Evolutionary conservation across 1,140 invertebrate genomes (phyloP).

Genomic region (Drosophila nebulosa): DNA sequence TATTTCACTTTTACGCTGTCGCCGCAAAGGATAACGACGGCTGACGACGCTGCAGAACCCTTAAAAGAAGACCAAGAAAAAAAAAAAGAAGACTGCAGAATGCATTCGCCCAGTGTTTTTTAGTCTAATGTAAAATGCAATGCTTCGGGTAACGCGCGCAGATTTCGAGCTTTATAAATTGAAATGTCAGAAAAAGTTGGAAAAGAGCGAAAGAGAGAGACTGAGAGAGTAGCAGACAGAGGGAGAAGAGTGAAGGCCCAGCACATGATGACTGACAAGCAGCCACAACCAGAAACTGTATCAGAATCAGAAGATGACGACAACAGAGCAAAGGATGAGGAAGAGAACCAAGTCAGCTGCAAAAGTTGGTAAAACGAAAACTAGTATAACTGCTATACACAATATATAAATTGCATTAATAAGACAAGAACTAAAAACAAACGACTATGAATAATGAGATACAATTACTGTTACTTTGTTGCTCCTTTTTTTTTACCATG

Average conservation of each 20-base stretch:
- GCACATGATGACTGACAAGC: constrained; percentile 42
- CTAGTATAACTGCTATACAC: constrained; percentile 13
- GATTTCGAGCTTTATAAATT: constrained; percentile 79
- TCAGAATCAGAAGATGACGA: not conserved
- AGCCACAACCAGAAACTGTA: constrained; percentile 40
- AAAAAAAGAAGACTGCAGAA: not conserved
- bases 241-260: constrained; percentile 14
- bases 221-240: not conserved
- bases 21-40: constrained; percentile 1
- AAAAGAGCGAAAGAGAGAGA: constrained; percentile 14
- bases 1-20: constrained; percentile 65
- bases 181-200: constrained; percentile 79
- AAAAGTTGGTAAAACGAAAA: constrained; percentile 35
- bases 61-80: not conserved
- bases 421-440: constrained; percentile 15
- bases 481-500: not conserved
- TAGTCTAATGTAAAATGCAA: constrained; percentile 66
- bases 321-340: not conserved
- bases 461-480: constrained; percentile 16
- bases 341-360: constrained; percentile 41
- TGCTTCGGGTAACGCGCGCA: constrained; percentile 70
- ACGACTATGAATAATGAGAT: constrained; percentile 40
- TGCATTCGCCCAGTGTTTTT: constrained; percentile 21
- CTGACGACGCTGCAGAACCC: constrained; percentile 10
- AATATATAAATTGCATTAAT: constrained; percentile 36